Evolutionary conservation across 2,888 invertebrate species (phyloP).

Genomic region (Caenorhabditis drosophilae): DNA sequence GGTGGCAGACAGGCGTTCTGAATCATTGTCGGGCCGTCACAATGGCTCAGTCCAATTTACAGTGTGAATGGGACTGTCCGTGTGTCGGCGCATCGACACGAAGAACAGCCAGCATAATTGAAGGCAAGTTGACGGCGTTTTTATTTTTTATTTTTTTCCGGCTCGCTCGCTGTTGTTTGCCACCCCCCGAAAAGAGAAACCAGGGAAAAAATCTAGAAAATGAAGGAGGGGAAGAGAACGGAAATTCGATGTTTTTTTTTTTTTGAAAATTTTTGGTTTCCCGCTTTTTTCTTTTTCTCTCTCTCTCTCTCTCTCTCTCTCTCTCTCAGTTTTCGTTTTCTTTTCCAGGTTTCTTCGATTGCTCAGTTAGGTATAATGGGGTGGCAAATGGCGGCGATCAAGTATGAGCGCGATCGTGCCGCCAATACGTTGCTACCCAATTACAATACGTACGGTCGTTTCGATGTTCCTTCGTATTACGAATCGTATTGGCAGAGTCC

Average conservation of each 20-base stretch:
- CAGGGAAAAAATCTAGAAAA: background rate
- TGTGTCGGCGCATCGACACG: conserved; percentile 66
- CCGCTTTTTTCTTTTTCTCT: too few relatives aligned
- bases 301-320: too few relatives aligned
- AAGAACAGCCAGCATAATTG: conserved; percentile 62
- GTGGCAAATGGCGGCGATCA: conserved; percentile 69
- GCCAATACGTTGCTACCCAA: conserved; percentile 67
- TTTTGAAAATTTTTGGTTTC: too few relatives aligned
- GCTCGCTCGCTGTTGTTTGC: conserved; percentile 22
- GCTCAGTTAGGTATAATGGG: conserved; percentile 67
- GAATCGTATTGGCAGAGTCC: conserved; percentile 67
- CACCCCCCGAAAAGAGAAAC: conserved; percentile 10
- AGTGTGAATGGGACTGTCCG: conserved; percentile 67
- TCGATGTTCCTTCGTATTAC: conserved; percentile 66
- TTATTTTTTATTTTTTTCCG: too few relatives aligned
- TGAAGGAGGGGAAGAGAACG: background rate
- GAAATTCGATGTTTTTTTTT: conserved; percentile 15
- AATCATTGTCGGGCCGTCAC: conserved; percentile 62
- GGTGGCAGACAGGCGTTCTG: conserved; percentile 67
- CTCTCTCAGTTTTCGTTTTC: too few relatives aligned
- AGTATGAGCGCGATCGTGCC: conserved; percentile 67
- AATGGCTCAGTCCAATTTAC: conserved; percentile 66
- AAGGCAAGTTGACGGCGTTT: conserved; percentile 57
- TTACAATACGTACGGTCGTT: conserved; percentile 66
- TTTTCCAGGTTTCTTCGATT: conserved; percentile 65